These are phyloP conservation scores for Eremobia ochroleuca DNA, from an alignment of 2,888 invertebrate genomes.

Conservation along the genomic window DNA sequence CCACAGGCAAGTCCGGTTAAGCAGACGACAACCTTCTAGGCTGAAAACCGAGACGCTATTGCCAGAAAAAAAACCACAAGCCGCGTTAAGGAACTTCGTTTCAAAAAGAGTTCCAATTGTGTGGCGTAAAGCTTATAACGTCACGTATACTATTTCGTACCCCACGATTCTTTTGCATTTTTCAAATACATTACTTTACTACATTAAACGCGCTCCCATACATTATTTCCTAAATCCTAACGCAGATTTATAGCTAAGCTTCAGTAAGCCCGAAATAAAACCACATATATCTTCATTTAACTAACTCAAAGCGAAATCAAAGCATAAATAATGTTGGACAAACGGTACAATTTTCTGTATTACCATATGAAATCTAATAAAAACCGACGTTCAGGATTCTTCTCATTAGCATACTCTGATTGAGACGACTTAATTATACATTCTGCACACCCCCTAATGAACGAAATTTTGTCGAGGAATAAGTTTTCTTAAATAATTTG, in stretches of 20 bases:
- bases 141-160: background rate
- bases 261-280: slow-evolving; percentile 22
- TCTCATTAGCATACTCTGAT: slow-evolving; percentile 59
- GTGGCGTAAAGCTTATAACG: background rate
- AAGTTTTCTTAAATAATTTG: slow-evolving; percentile 33
- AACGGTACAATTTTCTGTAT: slow-evolving; percentile 41
- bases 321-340: slow-evolving; percentile 40
- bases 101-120: background rate
- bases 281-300: slow-evolving; percentile 29
- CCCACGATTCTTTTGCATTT: background rate
- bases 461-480: slow-evolving; percentile 45
- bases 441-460: slow-evolving; percentile 58
- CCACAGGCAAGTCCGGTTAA: too few species aligned
- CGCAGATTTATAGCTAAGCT: slow-evolving; percentile 45
- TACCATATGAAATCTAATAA: slow-evolving; percentile 62
- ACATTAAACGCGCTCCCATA: background rate
- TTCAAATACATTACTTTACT: slow-evolving; percentile 8
- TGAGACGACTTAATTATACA: slow-evolving; percentile 63
- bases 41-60: too few species aligned
- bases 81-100: background rate
- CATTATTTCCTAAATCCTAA: slow-evolving; percentile 29
- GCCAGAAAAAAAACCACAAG: background rate
- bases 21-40: too few species aligned
- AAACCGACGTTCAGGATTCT: slow-evolving; percentile 25
- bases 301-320: slow-evolving; percentile 28